A percentile compares a stretch with the other conserved stretches of the same genome.
phyloP scores from a whole-genome alignment of 2,113 vertebrate genomes.

The Mus pahari region DNA sequence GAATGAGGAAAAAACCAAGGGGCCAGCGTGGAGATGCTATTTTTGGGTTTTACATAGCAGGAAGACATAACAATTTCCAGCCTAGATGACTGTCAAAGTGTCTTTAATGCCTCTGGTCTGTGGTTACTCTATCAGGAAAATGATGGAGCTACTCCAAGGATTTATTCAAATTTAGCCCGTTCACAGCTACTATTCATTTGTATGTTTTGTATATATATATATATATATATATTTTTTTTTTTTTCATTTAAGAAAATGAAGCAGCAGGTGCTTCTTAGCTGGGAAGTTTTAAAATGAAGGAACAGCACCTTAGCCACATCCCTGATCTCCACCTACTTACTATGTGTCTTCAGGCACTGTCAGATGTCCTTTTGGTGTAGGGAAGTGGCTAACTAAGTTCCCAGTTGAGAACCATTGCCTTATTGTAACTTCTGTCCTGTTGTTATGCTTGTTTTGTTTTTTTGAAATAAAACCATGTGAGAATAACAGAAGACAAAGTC shows the following conservation, averaged over 20 bases:
- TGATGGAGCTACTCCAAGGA: not conserved
- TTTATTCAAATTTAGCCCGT: conserved; percentile 19
- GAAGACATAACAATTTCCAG: not conserved
- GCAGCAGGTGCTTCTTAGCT: not conserved
- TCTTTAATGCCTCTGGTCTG: not conserved
- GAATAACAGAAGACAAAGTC: not conserved
- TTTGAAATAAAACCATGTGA: not conserved
- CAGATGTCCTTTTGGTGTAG: not conserved
- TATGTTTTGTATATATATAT: not conserved
- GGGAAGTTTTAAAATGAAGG: not conserved
- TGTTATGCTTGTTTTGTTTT: not conserved
- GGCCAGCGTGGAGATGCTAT: not conserved
- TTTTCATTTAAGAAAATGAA: not conserved
- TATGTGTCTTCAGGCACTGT: not conserved
- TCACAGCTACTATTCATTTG: not conserved
- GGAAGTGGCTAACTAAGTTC: not conserved
- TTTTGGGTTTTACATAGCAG: not conserved
- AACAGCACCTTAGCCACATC: not conserved
- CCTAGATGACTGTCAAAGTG: not conserved
- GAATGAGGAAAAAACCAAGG: not conserved
- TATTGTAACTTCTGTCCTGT: not conserved
- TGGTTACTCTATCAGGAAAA: not conserved
- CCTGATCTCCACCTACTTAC: not conserved
- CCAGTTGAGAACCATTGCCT: not conserved
- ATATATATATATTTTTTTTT: too few relatives aligned